Conservation (phyloP, 2,113 vertebrate species). For the Lepisosteus osseus region DNA sequence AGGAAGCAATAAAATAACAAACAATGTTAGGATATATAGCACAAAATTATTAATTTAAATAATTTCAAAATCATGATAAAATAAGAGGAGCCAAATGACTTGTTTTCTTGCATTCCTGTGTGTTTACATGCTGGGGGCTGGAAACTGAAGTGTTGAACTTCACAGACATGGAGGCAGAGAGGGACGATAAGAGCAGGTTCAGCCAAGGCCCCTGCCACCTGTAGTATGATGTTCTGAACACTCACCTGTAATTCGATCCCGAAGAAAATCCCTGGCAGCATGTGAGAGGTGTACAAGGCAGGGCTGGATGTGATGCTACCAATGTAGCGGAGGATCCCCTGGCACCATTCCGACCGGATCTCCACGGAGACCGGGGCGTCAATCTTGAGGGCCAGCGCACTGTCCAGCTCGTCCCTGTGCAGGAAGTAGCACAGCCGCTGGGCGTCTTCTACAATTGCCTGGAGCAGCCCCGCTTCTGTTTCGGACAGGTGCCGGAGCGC, state of each 20-base stretch:
- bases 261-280: conserved; percentile 49
- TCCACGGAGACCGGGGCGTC: conserved; percentile 51
- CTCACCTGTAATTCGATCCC: conserved; percentile 79
- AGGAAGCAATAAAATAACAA: no score
- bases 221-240: no score
- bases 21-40: no score
- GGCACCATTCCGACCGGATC: conserved; percentile 31
- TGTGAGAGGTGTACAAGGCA: fast-evolving
- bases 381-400: conserved; percentile 31
- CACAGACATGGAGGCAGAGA: no score
- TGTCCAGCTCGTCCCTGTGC: conserved; percentile 36
- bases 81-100: no score
- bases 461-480: conserved; percentile 50
- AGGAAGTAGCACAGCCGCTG: conserved; percentile 59
- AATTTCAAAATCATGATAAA: no score
- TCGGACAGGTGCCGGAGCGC: conserved; percentile 36
- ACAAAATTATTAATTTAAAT: no score
- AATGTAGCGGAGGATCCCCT: conserved; percentile 62
- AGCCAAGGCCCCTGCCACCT: no score
- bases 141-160: no score
- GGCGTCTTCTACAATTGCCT: conserved; percentile 31
- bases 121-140: no score
- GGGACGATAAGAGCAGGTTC: no score
- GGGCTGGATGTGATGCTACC: conserved; percentile 33
- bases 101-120: no score